phyloP scores from a whole-genome alignment of 2,888 invertebrate genomes.

The Dynastes hyllus region DNA sequence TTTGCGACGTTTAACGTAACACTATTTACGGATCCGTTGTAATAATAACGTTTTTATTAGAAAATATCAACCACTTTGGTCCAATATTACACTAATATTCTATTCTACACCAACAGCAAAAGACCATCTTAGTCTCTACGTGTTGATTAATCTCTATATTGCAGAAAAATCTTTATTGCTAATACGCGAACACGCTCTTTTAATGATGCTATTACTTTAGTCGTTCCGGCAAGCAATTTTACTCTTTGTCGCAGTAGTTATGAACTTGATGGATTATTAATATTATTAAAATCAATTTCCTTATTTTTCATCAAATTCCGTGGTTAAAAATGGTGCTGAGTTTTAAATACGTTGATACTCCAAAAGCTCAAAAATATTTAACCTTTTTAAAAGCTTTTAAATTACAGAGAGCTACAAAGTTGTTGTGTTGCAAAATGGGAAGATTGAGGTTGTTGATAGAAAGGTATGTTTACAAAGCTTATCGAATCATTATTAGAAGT shows the following conservation, averaged over 20 bases:
- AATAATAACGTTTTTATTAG: constrained; percentile 5
- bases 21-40: constrained; percentile 7
- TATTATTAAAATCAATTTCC: too few species aligned
- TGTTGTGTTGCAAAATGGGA: too few species aligned
- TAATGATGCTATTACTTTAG: constrained; percentile 22
- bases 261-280: neutral
- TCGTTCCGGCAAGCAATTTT: neutral
- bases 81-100: constrained; percentile 5
- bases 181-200: neutral
- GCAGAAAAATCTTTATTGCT: constrained; percentile 13
- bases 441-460: too few species aligned
- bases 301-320: too few species aligned
- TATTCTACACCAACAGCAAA: constrained; percentile 1
- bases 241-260: neutral
- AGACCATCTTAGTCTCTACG: neutral
- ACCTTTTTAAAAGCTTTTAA: too few species aligned
- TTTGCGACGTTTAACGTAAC: constrained; percentile 17
- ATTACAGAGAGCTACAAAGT: too few species aligned
- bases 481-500: too few species aligned
- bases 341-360: too few species aligned
- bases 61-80: neutral
- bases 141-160: constrained; percentile 11
- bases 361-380: too few species aligned
- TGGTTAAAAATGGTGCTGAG: too few species aligned
- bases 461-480: too few species aligned